Conservation (phyloP, 1,140 invertebrate genomes). For the Drosophila watanabei region DNA sequence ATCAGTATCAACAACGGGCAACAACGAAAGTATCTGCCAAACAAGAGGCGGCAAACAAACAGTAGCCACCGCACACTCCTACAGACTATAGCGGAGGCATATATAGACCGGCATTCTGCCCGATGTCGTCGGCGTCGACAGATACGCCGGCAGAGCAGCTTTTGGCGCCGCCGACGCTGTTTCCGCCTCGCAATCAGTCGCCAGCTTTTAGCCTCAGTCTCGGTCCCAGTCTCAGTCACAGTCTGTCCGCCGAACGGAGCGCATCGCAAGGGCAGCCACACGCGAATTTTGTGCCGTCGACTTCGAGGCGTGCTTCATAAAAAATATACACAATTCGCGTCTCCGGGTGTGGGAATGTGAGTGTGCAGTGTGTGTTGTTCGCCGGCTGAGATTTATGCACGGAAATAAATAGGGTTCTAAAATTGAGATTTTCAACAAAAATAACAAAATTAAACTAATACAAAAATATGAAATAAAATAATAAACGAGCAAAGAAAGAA, state of each 20-base stretch:
- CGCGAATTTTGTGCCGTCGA: slow-evolving; percentile 60
- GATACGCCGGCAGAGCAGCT: slow-evolving; percentile 19
- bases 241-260: slow-evolving; percentile 79
- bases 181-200: slow-evolving; percentile 40
- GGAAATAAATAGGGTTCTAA: background rate
- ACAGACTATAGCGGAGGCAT: background rate
- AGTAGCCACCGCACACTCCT: slow-evolving; percentile 22
- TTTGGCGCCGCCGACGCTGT: slow-evolving; percentile 33
- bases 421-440: no score
- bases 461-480: no score
- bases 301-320: slow-evolving; percentile 57
- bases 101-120: slow-evolving; percentile 27
- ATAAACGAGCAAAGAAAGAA: background rate
- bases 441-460: background rate
- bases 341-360: slow-evolving; percentile 16
- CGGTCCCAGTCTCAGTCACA: slow-evolving; percentile 68
- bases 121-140: slow-evolving; percentile 1
- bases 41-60: slow-evolving; percentile 28
- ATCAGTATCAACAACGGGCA: slow-evolving; percentile 10
- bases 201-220: slow-evolving; percentile 37
- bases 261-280: slow-evolving; percentile 60
- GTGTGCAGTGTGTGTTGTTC: background rate
- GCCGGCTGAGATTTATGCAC: slow-evolving; percentile 15
- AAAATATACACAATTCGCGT: slow-evolving; percentile 23
- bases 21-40: slow-evolving; percentile 34